Percentiles rank a stretch among this genome's conserved stretches.
Evolutionary conservation across 2,888 invertebrate genomes (phyloP).

Genomic region (Drosophila tanythrix): DNA sequence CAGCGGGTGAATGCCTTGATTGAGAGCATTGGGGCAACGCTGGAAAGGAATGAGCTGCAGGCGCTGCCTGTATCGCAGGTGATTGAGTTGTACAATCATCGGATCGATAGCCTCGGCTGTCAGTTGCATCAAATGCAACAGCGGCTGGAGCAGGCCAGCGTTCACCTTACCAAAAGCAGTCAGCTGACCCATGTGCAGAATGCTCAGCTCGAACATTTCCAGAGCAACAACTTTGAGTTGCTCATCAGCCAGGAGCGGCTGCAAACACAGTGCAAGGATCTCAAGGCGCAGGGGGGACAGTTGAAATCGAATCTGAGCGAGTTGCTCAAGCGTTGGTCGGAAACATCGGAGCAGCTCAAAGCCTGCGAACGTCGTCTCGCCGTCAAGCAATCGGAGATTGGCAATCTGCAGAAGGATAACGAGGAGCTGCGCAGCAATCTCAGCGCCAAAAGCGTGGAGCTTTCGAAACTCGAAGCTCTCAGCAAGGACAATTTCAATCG

Average conservation of each 20-base stretch:
- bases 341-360: conserved; percentile 78
- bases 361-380: conserved; percentile 79
- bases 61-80: conserved; percentile 71
- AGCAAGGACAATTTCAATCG: conserved; percentile 79
- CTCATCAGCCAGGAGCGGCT: conserved; percentile 83
- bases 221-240: conserved; percentile 83
- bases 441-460: conserved; percentile 73
- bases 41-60: conserved; percentile 76
- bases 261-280: conserved; percentile 82
- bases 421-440: conserved; percentile 71
- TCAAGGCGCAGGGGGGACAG: conserved; percentile 80
- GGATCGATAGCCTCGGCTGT: conserved; percentile 80
- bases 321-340: conserved; percentile 80
- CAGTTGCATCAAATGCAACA: conserved; percentile 69
- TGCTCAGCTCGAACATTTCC: conserved; percentile 81
- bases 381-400: conserved; percentile 80
- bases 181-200: conserved; percentile 82
- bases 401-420: conserved; percentile 77
- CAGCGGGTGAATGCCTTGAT: conserved; percentile 81
- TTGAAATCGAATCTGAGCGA: conserved; percentile 80
- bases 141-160: conserved; percentile 80
- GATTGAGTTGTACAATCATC: conserved; percentile 83
- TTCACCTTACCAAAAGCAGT: conserved; percentile 76
- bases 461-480: conserved; percentile 70
- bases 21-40: conserved; percentile 72